These are phyloP conservation scores for Triplophysa dalaica DNA, from an alignment of 2,113 vertebrate genomes.

Conservation along the genomic window DNA sequence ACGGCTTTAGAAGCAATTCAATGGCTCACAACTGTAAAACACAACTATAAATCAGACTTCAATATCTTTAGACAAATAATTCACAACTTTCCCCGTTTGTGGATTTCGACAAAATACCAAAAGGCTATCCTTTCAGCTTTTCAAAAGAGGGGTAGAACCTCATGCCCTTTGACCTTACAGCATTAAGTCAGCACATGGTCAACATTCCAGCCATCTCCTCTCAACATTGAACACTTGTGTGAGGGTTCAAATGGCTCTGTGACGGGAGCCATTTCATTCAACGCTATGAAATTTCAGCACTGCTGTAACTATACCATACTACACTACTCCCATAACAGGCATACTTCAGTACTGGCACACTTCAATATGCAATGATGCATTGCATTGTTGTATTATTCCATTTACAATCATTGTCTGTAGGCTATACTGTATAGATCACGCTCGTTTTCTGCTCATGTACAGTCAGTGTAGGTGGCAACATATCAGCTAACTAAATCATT, in stretches of 20 bases:
- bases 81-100: background rate
- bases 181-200: constrained; percentile 50
- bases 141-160: constrained; percentile 52
- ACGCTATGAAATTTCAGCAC: background rate
- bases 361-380: background rate
- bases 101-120: background rate
- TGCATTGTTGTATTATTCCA: background rate
- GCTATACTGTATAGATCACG: too few relatives aligned
- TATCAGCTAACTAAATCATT: too few relatives aligned
- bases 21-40: too few relatives aligned
- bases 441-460: too few relatives aligned
- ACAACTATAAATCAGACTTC: background rate
- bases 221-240: constrained; percentile 12
- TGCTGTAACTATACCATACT: background rate
- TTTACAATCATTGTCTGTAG: background rate
- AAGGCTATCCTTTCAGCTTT: background rate
- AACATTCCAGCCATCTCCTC: constrained; percentile 43
- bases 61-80: background rate
- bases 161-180: constrained; percentile 47
- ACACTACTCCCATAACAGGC: background rate
- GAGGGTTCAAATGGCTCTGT: background rate
- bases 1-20: too few relatives aligned
- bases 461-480: too few relatives aligned
- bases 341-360: background rate
- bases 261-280: constrained; percentile 25